Base-by-base conservation (phyloP, 2,888 invertebrate genomes). In the Tuta absoluta region DNA sequence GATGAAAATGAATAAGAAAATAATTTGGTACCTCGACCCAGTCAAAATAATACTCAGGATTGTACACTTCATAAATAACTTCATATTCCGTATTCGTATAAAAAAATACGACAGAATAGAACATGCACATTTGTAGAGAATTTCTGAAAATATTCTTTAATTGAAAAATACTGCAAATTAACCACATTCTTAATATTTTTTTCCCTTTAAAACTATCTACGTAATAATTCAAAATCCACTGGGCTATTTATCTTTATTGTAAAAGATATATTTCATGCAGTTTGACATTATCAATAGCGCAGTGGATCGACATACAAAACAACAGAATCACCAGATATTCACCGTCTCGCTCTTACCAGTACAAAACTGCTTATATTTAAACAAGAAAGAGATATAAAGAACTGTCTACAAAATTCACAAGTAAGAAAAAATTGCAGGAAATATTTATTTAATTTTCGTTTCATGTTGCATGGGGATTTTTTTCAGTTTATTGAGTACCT, bases 11-110 rank as follows among this genome's bases (percentile, higher is more conserved):
- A 64, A 59, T 65, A 68, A 69, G 67, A 66, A 70, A 67, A 73
- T 78, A 83, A 75, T 77, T 80, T 72, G 80, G 80, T 86, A 88
- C 87, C 87, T 85, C 79, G 80, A 83, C 87, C 88, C 82, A 84
- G 82, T 74, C 78, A 76, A 78, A 81, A 78, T 75, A 79, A 84
- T 75, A 77, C 73, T 73, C 77, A 72, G 71, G 67, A 71, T 68
- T 72, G 68, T 72, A 72, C 72, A 75, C 69, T 67, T 75, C 74
- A 76, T 76, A 73, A 70, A 72, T 23, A 24, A 41, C 21, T 24
- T 45, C 38, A 28, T 60, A 73, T 77, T 41, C 51, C 51, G 23
- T 21, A 51, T 49, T 57, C 19, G 65, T 67, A 69, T 71, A 71
- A 70, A 71, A 64, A 69, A 17, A 57, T 58, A 58, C 58, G 58